Evolutionary conservation across 2,797 vertebrate species (phyloP), one percentile per base, ranked within the genome.

Genomic region (Eulemur rubriventer): DNA sequence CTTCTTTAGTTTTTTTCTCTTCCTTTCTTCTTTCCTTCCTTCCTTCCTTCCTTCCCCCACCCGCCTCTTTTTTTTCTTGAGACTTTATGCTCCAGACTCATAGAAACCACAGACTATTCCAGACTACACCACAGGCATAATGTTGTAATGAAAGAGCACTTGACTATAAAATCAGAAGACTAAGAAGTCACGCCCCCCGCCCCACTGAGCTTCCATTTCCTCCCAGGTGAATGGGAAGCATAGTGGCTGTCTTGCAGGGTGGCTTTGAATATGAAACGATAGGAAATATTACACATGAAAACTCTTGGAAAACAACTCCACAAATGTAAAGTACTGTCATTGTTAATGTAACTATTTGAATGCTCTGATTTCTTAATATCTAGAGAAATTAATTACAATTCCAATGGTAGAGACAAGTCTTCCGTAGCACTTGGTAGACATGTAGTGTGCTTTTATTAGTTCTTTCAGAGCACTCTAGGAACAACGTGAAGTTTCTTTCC

Each of bases 1-100:
- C 55, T 96, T 90, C 78, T 1, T 0, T 84, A 30, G 41, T 91
- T 97, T 72, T 97, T 78, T 35, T 69, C 35, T 14, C 41, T 55
- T 55, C 20, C 50, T 17, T 20, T 52, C 48, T 95, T 95, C 75
- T 46, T 3, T 95, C 75, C 50, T 3, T 0, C 88, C 59, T 2
- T 0, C 87, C 67, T 91, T 75, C 41, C 55, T 95, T 95, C 75
- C 50, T 3, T 0, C 89, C 55, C 87, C 72, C 11, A 59, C 57
- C 57, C 57, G 1, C 26, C 26, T 59, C 55, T 33, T n/a, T 26
- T 35, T 55, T 59, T 61, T 38, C 57, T 82, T 84, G 38, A 75
- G 75, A 18, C 33, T 52, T 61, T 33, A n/a, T 65, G 3, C 70
- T 28, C n/a, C 38, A n/a, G n/a, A 43, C 33, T 22, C 26, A 11